A percentile compares a stretch with the other conserved stretches of the same genome.
Evolutionary conservation across 2,113 vertebrate species (phyloP).

Genomic region (Myrmecophaga tridactyla): DNA sequence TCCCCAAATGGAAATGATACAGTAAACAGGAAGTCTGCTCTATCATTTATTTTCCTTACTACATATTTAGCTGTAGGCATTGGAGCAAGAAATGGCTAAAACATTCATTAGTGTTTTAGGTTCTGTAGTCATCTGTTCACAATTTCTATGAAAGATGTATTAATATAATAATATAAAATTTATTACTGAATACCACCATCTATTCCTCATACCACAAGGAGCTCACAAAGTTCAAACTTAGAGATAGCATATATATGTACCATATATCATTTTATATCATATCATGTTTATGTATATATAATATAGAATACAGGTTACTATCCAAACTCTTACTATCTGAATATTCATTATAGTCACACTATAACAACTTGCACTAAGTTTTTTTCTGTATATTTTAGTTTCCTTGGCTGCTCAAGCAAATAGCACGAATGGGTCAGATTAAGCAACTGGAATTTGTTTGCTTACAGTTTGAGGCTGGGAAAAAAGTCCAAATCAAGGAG

Average conservation of each 20-base stretch:
- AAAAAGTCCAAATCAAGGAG: too few species aligned
- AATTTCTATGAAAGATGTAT: not conserved
- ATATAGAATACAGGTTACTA: not conserved
- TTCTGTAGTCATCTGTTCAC: not conserved
- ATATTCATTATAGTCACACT: not conserved
- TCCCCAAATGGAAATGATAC: conserved; percentile 17
- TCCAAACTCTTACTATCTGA: not conserved
- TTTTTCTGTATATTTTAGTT: too few species aligned
- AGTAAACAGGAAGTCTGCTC: not conserved
- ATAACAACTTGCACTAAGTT: not conserved
- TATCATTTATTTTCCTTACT: not conserved
- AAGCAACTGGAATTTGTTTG: too few species aligned
- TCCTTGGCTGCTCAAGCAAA: too few species aligned
- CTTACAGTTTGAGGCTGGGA: too few species aligned
- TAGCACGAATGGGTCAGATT: too few species aligned
- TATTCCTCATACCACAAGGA: not conserved
- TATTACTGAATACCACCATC: not conserved
- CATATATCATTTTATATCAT: too few species aligned
- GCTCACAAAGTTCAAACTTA: not conserved
- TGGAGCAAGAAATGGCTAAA: not conserved
- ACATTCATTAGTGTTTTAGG: conserved; percentile 18
- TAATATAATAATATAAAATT: conserved; percentile 8
- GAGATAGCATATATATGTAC: not conserved
- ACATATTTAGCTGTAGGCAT: not conserved
- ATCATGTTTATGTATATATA: not conserved